phyloP scores from a whole-genome alignment of 1,140 invertebrate genomes.

The Pseudomyrmex pallidus region DNA sequence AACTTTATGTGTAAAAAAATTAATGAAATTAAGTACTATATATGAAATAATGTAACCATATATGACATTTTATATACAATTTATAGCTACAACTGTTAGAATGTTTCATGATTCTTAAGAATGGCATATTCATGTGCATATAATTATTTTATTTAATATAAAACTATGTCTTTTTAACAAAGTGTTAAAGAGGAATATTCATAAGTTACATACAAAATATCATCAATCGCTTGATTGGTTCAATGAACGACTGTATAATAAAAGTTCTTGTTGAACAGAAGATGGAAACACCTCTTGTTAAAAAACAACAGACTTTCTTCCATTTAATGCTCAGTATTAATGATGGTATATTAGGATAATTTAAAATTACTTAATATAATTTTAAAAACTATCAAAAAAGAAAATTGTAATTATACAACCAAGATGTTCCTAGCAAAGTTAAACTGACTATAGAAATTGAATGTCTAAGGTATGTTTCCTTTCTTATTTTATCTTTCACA shows the following conservation, averaged over 20 bases:
- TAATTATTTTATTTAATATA: conserved; percentile 84
- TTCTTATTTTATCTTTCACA: neutral
- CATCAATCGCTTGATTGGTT: conserved; percentile 21
- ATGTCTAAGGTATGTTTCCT: conserved; percentile 10
- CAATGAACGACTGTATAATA: conserved; percentile 5
- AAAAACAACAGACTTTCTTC: neutral
- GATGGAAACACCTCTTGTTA: conserved; percentile 2
- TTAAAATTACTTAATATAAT: conserved; percentile 18
- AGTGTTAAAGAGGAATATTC: conserved; percentile 66
- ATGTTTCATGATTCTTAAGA: neutral
- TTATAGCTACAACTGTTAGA: neutral
- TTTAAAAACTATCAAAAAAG: too few species aligned
- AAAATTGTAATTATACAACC: neutral
- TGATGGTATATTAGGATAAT: conserved; percentile 26
- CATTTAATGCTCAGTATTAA: conserved; percentile 17
- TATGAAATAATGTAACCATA: neutral
- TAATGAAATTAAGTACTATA: neutral
- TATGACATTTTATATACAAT: neutral
- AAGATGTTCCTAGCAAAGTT: conserved; percentile 39
- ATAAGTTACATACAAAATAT: conserved; percentile 43
- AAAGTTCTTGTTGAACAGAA: conserved; percentile 40
- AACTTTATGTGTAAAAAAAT: neutral
- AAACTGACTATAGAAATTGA: conserved; percentile 13
- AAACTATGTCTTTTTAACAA: conserved; percentile 81
- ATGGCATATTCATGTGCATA: conserved; percentile 49